These are phyloP conservation scores for Cyprinodon brontotheroides DNA, from an alignment of 2,113 vertebrate species.

Conservation along the genomic window DNA sequence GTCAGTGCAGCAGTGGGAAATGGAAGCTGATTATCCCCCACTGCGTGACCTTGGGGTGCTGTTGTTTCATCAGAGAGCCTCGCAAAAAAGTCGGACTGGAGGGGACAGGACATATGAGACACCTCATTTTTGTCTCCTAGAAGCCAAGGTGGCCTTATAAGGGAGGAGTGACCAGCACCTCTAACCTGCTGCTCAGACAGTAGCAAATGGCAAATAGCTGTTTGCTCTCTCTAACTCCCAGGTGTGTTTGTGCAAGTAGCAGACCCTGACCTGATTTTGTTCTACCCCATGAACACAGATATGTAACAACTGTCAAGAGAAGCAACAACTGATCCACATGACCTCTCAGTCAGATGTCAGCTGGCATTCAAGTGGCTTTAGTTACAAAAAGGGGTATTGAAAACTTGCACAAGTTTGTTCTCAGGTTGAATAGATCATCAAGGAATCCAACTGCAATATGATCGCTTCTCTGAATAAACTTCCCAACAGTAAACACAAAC, in stretches of 20 bases:
- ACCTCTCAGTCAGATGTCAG: neutral
- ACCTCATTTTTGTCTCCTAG: conserved; percentile 6
- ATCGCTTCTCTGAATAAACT: neutral
- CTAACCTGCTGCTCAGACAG: conserved; percentile 46
- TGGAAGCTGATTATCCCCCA: conserved; percentile 42
- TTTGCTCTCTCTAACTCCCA: conserved; percentile 22
- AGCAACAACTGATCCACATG: conserved; percentile 1
- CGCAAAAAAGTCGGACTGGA: conserved; percentile 3
- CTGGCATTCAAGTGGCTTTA: neutral
- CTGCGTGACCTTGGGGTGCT: conserved; percentile 60
- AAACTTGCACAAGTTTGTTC: neutral
- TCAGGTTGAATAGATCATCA: neutral
- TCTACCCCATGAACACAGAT: neutral
- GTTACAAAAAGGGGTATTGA: neutral
- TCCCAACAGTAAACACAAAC: neutral
- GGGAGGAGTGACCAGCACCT: conserved; percentile 25
- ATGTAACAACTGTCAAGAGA: neutral
- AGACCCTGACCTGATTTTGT: conserved; percentile 26
- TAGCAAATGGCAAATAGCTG: conserved; percentile 34
- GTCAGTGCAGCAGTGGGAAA: conserved; percentile 50
- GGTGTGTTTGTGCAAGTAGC: conserved; percentile 25
- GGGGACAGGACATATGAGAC: conserved; percentile 6
- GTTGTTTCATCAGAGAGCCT: conserved; percentile 31
- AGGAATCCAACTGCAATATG: neutral
- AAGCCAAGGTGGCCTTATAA: conserved; percentile 51